phyloP scores from a whole-genome alignment of 2,888 invertebrate genomes.

The Crossocerus cetratus region DNA sequence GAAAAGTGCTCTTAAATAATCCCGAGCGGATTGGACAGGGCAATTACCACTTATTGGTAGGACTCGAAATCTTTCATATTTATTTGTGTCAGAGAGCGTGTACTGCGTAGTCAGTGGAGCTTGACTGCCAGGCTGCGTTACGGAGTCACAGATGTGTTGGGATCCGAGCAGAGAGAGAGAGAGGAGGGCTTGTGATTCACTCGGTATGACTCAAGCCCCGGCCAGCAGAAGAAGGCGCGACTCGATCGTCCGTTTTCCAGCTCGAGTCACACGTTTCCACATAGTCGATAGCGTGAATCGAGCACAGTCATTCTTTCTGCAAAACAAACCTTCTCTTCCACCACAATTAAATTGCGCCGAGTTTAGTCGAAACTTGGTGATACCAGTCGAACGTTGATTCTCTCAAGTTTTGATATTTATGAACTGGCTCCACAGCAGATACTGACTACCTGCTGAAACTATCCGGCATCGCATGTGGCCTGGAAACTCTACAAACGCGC shows the following conservation, averaged over 20 bases:
- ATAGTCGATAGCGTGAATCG: conserved; percentile 53
- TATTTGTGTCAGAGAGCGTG: neutral
- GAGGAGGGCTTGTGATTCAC: conserved; percentile 63
- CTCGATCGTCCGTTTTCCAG: conserved; percentile 61
- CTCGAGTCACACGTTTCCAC: conserved; percentile 60
- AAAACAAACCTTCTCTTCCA: neutral
- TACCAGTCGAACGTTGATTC: too few species aligned
- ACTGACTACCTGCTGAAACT: neutral
- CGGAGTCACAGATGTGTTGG: conserved; percentile 27
- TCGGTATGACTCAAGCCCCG: conserved; percentile 64
- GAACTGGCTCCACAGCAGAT: too few species aligned
- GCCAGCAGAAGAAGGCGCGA: conserved; percentile 57
- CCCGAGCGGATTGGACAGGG: too few species aligned
- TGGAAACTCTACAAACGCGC: too few species aligned
- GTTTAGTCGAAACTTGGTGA: too few species aligned
- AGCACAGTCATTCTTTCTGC: neutral
- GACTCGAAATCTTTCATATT: neutral
- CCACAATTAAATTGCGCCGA: too few species aligned
- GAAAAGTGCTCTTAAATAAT: too few species aligned
- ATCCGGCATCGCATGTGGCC: neutral
- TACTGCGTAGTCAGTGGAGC: neutral
- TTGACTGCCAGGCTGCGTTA: conserved; percentile 30
- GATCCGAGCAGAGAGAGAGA: conserved; percentile 52
- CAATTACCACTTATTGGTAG: too few species aligned
- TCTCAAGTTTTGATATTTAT: too few species aligned